Evolutionary conservation across 2,113 vertebrate species (phyloP).

Genomic region (Tapirus terrestris): DNA sequence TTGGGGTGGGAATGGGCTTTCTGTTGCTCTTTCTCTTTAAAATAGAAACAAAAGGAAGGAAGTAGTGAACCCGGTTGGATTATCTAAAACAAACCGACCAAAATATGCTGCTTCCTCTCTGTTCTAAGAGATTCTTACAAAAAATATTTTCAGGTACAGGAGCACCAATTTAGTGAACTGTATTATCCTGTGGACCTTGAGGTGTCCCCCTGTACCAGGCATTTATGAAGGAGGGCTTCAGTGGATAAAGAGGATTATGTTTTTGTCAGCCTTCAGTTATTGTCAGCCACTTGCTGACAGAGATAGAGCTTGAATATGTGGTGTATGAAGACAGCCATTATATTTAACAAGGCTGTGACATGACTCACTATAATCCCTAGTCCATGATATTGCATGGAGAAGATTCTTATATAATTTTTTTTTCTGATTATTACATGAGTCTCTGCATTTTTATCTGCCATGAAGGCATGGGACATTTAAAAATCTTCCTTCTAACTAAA

Average conservation of each 20-base stretch:
- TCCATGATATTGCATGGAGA: not conserved
- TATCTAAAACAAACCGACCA: not conserved
- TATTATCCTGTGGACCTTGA: not conserved
- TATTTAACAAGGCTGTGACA: not conserved
- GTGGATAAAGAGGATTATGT: not conserved
- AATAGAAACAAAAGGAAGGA: constrained; percentile 12
- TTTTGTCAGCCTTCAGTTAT: not conserved
- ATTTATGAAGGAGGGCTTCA: not conserved
- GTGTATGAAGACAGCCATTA: not conserved
- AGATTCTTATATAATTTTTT: not conserved
- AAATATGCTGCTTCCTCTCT: not conserved
- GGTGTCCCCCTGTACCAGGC: not conserved
- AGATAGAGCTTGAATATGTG: not conserved
- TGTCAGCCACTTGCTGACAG: not conserved
- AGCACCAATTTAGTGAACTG: not conserved
- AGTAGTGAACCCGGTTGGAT: not conserved
- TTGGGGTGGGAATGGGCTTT: not conserved
- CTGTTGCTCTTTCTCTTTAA: not conserved
- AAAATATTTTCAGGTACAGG: not conserved
- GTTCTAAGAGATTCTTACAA: not conserved
- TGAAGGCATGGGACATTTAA: not conserved
- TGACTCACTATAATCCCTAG: not conserved
- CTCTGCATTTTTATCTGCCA: not conserved
- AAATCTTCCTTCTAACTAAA: not conserved
- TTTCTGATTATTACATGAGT: not conserved